Conservation (phyloP, 2,113 vertebrate species). For the Oophaga pumilio region DNA sequence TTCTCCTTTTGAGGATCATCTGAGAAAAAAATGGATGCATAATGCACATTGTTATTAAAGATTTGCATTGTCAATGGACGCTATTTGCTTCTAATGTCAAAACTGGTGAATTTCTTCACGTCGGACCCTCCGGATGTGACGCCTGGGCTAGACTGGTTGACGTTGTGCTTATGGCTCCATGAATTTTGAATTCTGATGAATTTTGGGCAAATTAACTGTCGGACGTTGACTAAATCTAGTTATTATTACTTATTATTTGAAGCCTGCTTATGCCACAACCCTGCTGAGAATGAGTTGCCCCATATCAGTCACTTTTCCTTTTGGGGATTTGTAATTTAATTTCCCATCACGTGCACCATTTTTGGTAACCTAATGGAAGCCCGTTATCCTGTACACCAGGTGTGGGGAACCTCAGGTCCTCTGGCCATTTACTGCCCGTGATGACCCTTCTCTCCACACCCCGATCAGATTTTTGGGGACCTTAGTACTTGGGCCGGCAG, state of each 20-base stretch:
- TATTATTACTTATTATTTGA: neutral
- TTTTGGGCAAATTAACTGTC: neutral
- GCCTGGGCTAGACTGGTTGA: neutral
- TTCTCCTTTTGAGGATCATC: neutral
- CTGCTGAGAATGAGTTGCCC: neutral
- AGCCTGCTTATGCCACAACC: neutral
- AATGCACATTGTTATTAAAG: neutral
- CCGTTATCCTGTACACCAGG: neutral
- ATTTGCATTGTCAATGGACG: neutral
- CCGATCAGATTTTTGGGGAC: too few relatives aligned
- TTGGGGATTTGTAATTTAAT: neutral
- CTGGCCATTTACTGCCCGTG: too few relatives aligned
- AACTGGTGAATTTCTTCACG: too few relatives aligned
- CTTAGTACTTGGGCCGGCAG: too few relatives aligned
- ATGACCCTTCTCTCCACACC: too few relatives aligned
- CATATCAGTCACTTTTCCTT: neutral
- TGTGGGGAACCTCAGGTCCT: too few relatives aligned
- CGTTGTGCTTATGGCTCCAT: neutral
- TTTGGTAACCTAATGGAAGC: neutral
- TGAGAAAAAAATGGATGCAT: neutral
- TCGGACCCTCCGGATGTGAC: neutral
- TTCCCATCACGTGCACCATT: neutral
- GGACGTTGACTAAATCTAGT: neutral
- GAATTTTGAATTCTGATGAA: too few relatives aligned
- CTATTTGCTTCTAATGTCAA: neutral